These are phyloP conservation scores for Macrophya alboannulata DNA, from an alignment of 2,888 invertebrate genomes.

Conservation along the genomic window DNA sequence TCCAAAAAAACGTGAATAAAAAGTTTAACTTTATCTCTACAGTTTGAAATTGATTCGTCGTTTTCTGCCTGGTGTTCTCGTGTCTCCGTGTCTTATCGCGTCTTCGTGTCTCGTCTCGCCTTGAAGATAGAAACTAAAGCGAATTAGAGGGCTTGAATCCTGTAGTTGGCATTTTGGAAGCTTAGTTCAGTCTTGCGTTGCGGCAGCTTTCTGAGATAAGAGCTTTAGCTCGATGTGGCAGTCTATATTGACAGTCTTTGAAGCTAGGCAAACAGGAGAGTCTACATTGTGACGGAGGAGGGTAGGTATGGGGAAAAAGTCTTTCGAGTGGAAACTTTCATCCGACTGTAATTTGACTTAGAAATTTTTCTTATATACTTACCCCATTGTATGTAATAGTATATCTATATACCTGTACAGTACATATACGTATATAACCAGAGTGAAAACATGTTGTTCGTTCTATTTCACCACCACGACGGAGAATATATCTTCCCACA, in stretches of 20 bases:
- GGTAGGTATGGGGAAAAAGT: neutral
- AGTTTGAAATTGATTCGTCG: neutral
- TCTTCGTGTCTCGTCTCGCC: slow-evolving; percentile 12
- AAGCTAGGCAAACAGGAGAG: slow-evolving; percentile 23
- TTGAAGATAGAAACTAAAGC: slow-evolving; percentile 13
- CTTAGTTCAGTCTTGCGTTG: slow-evolving; percentile 48
- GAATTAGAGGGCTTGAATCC: slow-evolving; percentile 43
- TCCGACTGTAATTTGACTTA: slow-evolving; percentile 28
- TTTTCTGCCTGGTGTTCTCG: neutral
- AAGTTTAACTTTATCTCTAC: neutral
- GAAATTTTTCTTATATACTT: neutral
- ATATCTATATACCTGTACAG: neutral
- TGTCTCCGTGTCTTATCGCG: slow-evolving; percentile 18
- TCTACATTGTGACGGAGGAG: neutral
- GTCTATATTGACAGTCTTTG: slow-evolving; percentile 42
- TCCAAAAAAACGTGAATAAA: neutral
- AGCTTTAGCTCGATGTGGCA: slow-evolving; percentile 17
- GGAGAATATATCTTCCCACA: neutral
- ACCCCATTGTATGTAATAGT: neutral
- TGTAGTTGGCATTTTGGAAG: slow-evolving; percentile 47
- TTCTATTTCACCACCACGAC: neutral
- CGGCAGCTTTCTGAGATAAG: slow-evolving; percentile 33
- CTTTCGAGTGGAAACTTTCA: slow-evolving; percentile 2
- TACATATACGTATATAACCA: neutral
- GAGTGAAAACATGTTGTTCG: slow-evolving; percentile 25